phyloP scores from a whole-genome alignment of 2,113 vertebrate genomes.

The Potamarius usumacintae region DNA sequence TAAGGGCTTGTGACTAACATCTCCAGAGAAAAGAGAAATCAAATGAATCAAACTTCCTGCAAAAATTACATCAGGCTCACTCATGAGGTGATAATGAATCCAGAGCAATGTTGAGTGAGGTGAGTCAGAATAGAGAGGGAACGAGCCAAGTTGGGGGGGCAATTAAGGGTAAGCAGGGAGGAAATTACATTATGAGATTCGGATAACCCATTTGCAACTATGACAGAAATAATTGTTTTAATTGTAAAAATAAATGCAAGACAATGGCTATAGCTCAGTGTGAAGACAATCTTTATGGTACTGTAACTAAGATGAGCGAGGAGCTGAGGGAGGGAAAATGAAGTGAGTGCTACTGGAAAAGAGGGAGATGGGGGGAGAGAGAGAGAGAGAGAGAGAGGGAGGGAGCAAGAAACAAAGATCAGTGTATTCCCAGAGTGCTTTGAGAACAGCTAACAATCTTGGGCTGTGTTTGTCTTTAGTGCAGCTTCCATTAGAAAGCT shows the following conservation, averaged over 20 bases:
- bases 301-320: slow-evolving; percentile 13
- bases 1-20: slow-evolving; percentile 14
- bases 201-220: not conserved
- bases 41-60: slow-evolving; percentile 52
- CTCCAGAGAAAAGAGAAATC: slow-evolving; percentile 39
- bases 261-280: not conserved
- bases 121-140: slow-evolving; percentile 32
- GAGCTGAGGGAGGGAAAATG: slow-evolving; percentile 21
- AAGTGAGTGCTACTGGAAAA: slow-evolving; percentile 18
- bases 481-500: slow-evolving; percentile 62
- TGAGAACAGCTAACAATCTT: slow-evolving; percentile 57
- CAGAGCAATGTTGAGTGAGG: slow-evolving; percentile 29
- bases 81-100: slow-evolving; percentile 51
- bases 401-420: slow-evolving; percentile 35
- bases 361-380: slow-evolving; percentile 10
- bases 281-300: slow-evolving; percentile 1
- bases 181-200: not conserved
- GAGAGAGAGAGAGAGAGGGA: slow-evolving; percentile 47
- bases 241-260: slow-evolving; percentile 8
- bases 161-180: not conserved
- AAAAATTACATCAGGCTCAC: slow-evolving; percentile 57
- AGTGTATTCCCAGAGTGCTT: slow-evolving; percentile 60
- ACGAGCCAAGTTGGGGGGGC: not conserved
- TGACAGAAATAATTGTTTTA: slow-evolving; percentile 1
- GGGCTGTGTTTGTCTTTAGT: slow-evolving; percentile 51